Percentiles rank a stretch among this genome's conserved stretches.
Evolutionary conservation across 2,113 vertebrate genomes (phyloP).

Genomic region (Pelodiscus sinensis): DNA sequence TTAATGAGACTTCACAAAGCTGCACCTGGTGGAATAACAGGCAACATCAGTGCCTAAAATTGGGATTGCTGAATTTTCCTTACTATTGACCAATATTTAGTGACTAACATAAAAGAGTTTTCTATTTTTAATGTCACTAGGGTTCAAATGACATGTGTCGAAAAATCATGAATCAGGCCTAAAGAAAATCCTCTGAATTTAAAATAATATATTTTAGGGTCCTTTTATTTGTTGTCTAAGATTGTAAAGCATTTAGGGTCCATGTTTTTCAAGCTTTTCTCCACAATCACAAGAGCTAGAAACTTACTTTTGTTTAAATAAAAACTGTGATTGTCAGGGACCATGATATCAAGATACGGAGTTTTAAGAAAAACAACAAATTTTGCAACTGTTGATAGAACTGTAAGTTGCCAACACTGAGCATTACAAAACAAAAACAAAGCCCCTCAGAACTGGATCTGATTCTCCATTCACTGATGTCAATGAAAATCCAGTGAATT

Average conservation of each 20-base stretch:
- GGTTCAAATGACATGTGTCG: background rate
- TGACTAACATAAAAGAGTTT: background rate
- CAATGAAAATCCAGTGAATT: background rate
- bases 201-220: rapidly evolving
- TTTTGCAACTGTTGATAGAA: background rate
- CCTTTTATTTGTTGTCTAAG: background rate
- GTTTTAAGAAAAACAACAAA: rapidly evolving
- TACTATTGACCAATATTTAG: background rate
- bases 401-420: rapidly evolving
- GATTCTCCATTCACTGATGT: background rate
- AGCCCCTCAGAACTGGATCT: background rate
- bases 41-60: background rate
- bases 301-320: background rate
- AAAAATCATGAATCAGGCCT: background rate
- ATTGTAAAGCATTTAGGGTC: background rate
- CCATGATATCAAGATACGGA: background rate
- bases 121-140: background rate
- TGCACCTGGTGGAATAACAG: background rate
- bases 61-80: background rate
- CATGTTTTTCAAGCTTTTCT: background rate
- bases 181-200: background rate
- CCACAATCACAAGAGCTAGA: background rate
- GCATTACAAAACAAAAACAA: background rate
- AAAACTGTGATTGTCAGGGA: background rate
- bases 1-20: background rate